These are phyloP conservation scores for Drosophila kuntzei DNA, from an alignment of 2,888 invertebrate genomes.

Conservation along the genomic window DNA sequence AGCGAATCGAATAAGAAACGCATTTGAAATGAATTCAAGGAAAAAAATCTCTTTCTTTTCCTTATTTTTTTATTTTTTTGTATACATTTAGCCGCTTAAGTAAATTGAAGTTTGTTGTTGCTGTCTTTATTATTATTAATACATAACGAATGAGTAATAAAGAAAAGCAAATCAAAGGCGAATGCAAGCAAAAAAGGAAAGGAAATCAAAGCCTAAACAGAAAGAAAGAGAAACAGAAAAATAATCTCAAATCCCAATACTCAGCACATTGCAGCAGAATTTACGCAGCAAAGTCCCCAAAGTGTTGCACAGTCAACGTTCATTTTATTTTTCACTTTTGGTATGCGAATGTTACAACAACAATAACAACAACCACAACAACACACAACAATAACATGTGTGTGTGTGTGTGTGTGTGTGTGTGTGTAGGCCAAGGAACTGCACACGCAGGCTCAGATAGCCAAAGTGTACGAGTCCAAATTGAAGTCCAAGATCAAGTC, in stretches of 20 bases:
- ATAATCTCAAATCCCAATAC: conserved; percentile 29
- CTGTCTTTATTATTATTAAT: conserved; percentile 25
- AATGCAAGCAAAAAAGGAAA: conserved; percentile 5
- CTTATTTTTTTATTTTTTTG: conserved; percentile 32
- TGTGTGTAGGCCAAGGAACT: conserved; percentile 47
- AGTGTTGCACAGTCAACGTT: conserved; percentile 7
- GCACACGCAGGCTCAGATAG: conserved; percentile 51
- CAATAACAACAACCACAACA: no score
- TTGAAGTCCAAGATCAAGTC: conserved; percentile 73
- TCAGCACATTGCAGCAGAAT: conserved; percentile 24
- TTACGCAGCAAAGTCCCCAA: conserved; percentile 27
- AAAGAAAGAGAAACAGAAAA: conserved; percentile 5
- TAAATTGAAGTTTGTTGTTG: conserved; percentile 42
- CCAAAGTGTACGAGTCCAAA: conserved; percentile 52
- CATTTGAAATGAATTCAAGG: conserved; percentile 60
- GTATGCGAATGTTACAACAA: conserved; percentile 50
- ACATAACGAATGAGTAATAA: conserved; percentile 40
- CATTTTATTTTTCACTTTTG: conserved; percentile 47
- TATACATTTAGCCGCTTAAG: conserved; percentile 34
- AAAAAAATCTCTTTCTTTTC: conserved; percentile 42
- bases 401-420: conserved; percentile 8
- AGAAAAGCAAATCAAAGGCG: conserved; percentile 23
- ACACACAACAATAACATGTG: conserved; percentile 9
- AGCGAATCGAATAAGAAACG: conserved; percentile 42
- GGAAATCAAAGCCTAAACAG: conserved; percentile 3